A percentile compares a stretch with the other conserved stretches of the same genome.
Evolutionary conservation across 2,888 invertebrate genomes (phyloP).

Genomic region (Eupsilia transversa): DNA sequence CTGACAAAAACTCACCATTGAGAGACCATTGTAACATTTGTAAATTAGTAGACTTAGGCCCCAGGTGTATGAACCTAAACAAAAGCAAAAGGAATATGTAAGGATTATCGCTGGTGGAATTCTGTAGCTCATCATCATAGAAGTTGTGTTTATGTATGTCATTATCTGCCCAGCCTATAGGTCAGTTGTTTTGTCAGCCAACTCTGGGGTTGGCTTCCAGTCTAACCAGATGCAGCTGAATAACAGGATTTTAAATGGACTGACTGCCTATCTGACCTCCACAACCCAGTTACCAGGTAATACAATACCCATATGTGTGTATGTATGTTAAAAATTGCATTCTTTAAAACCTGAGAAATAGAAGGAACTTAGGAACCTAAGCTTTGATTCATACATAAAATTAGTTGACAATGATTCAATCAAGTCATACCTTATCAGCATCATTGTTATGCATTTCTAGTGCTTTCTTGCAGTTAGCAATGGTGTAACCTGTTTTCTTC

Average conservation of each 20-base stretch:
- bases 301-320: neutral
- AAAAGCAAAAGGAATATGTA: neutral
- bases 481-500: constrained; percentile 98
- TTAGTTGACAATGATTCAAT: neutral
- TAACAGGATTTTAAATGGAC: too few relatives aligned
- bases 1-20: too few relatives aligned
- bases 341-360: neutral
- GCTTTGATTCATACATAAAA: neutral
- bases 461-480: constrained; percentile 98
- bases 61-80: neutral
- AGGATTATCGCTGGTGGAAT: neutral
- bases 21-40: too few relatives aligned
- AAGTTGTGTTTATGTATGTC: neutral
- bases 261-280: too few relatives aligned
- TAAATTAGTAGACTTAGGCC: too few relatives aligned
- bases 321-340: neutral
- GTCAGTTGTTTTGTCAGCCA: too few relatives aligned
- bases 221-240: too few relatives aligned
- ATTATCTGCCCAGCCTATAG: too few relatives aligned
- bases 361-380: too few relatives aligned
- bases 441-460: constrained; percentile 97
- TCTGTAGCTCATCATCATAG: too few relatives aligned
- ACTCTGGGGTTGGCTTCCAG: too few relatives aligned
- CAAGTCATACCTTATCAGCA: constrained; percentile 92
- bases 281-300: too few relatives aligned